These are phyloP conservation scores for Eulemur albifrons DNA, from an alignment of 2,797 vertebrate species.

Conservation along the genomic window DNA sequence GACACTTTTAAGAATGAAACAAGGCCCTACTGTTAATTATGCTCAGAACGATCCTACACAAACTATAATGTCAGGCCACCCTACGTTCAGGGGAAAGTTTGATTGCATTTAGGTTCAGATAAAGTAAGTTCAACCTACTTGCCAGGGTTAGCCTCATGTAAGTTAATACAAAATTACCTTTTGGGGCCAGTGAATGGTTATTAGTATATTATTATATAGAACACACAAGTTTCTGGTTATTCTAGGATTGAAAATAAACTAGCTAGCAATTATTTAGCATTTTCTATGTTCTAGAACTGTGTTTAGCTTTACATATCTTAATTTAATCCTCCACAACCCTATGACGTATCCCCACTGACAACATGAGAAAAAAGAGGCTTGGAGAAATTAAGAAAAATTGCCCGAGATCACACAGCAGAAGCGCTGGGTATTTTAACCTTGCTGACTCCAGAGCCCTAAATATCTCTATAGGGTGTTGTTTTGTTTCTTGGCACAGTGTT, in stretches of 20 bases:
- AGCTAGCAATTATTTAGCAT: neutral
- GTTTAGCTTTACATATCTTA: neutral
- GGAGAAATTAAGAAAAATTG: neutral
- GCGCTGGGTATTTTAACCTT: neutral
- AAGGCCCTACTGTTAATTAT: neutral
- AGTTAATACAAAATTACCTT: constrained; percentile 22
- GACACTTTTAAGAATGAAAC: neutral
- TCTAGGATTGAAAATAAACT: neutral
- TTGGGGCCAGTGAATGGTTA: neutral
- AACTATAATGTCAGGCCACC: neutral
- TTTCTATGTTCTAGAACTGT: neutral
- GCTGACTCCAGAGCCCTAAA: neutral
- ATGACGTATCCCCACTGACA: neutral
- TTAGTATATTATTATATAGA: constrained; percentile 11
- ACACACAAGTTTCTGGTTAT: neutral
- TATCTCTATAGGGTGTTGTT: neutral
- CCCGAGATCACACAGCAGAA: neutral
- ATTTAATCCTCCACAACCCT: neutral
- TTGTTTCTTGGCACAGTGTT: neutral
- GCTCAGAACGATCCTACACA: neutral
- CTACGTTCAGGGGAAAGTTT: neutral
- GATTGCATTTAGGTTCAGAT: neutral
- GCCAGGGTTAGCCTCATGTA: neutral
- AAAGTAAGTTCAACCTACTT: neutral
- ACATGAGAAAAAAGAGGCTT: neutral